Percentiles rank a stretch among this genome's conserved stretches.
Evolutionary conservation across 2,113 vertebrate species (phyloP).

Genomic region (Podarcis raffonei): DNA sequence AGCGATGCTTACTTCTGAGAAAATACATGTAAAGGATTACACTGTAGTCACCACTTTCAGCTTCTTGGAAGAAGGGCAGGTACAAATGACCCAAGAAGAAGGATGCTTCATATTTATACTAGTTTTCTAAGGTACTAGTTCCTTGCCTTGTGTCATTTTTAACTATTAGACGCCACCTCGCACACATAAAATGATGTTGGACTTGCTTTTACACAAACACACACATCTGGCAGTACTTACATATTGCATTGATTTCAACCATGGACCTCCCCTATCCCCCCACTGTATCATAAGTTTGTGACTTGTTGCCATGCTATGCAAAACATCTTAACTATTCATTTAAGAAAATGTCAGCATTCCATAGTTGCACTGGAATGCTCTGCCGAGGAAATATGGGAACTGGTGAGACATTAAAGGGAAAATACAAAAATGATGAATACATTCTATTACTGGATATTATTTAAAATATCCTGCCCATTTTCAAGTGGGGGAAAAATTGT

Average conservation of each 20-base stretch:
- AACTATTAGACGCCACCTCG: constrained; percentile 10
- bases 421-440: constrained; percentile 16
- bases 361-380: constrained; percentile 30
- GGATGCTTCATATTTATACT: not conserved
- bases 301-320: not conserved
- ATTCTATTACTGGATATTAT: constrained; percentile 15
- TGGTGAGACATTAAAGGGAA: not conserved
- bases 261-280: not conserved
- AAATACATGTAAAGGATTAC: too few species aligned
- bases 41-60: too few species aligned
- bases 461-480: constrained; percentile 23
- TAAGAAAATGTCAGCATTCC: constrained; percentile 35
- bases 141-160: not conserved
- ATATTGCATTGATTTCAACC: constrained; percentile 26
- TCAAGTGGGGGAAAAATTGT: not conserved
- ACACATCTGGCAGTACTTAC: not conserved
- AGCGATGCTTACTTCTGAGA: too few species aligned
- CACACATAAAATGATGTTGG: not conserved
- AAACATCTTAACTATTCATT: constrained; percentile 35
- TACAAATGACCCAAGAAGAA: not conserved
- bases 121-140: not conserved
- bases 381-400: constrained; percentile 51
- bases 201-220: not conserved
- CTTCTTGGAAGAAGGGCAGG: too few species aligned
- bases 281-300: constrained; percentile 40